Conservation (phyloP, 2,888 invertebrate species). For the Hirtodrosophila histrioides region DNA sequence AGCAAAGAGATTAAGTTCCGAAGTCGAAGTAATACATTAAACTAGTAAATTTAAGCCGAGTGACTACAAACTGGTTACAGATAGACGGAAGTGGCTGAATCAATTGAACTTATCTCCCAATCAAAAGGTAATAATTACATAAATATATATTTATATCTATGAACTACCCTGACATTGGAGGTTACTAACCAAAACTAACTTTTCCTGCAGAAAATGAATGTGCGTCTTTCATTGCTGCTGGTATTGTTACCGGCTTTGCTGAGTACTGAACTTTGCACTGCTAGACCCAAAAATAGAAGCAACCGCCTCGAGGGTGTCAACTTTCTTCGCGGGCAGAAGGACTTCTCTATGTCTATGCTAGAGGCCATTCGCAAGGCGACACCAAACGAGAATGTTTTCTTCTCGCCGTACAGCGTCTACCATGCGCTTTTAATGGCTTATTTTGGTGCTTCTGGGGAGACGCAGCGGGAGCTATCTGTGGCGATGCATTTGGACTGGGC, state of each 20-base stretch:
- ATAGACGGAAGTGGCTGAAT: too few relatives aligned
- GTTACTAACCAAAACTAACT: slow-evolving; percentile 17
- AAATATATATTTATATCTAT: too few relatives aligned
- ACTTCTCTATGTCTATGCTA: slow-evolving; percentile 89
- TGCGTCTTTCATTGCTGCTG: slow-evolving; percentile 39
- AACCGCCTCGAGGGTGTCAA: slow-evolving; percentile 20
- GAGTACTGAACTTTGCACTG: slow-evolving; percentile 45
- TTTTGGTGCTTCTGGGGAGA: slow-evolving; percentile 90
- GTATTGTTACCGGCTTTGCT: slow-evolving; percentile 52
- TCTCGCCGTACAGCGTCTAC: slow-evolving; percentile 94
- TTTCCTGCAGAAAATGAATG: slow-evolving; percentile 47
- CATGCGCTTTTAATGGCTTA: slow-evolving; percentile 92
- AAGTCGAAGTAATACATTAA: too few relatives aligned
- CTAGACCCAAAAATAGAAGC: neutral
- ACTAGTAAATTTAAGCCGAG: too few relatives aligned
- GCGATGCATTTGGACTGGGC: slow-evolving; percentile 82
- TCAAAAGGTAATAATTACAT: too few relatives aligned
- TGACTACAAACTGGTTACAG: too few relatives aligned
- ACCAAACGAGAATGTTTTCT: slow-evolving; percentile 91
- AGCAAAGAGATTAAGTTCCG: too few relatives aligned
- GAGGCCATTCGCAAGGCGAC: slow-evolving; percentile 88
- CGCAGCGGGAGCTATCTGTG: slow-evolving; percentile 86
- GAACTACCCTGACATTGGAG: slow-evolving; percentile 4
- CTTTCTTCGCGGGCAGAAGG: slow-evolving; percentile 87
- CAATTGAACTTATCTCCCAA: too few relatives aligned